Evolutionary conservation across 2,113 vertebrate genomes (phyloP).

Genomic region (Hemibagrus wyckioides): DNA sequence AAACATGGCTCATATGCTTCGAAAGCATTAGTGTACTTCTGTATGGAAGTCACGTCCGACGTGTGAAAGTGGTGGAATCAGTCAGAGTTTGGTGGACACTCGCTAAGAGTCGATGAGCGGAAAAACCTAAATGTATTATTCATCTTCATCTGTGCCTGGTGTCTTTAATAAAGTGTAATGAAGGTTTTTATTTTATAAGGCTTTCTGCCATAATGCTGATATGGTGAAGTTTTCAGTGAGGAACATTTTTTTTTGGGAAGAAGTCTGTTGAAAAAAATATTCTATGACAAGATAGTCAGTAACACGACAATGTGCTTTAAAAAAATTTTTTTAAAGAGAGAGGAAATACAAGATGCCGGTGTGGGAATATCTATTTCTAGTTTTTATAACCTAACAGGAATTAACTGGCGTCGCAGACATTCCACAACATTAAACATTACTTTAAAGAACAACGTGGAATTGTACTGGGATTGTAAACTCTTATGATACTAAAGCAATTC

Average conservation of each 20-base stretch:
- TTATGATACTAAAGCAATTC: neutral
- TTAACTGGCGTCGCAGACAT: neutral
- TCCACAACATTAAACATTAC: neutral
- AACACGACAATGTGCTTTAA: neutral
- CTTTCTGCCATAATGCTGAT: constrained; percentile 22
- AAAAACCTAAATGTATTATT: constrained; percentile 26
- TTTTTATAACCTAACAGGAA: neutral
- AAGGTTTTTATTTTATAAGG: constrained; percentile 28
- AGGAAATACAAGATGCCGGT: neutral
- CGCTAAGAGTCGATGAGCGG: neutral
- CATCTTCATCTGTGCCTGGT: constrained; percentile 1
- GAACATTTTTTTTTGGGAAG: neutral
- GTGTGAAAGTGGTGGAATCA: constrained; percentile 20
- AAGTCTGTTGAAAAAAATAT: too few relatives aligned
- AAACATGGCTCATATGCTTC: constrained; percentile 35
- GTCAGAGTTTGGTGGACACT: neutral
- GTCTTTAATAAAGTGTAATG: constrained; percentile 25
- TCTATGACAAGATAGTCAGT: too few relatives aligned
- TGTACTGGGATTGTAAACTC: neutral
- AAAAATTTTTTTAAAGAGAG: neutral
- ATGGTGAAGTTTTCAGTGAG: neutral
- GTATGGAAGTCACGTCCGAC: constrained; percentile 25
- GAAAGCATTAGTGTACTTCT: constrained; percentile 3
- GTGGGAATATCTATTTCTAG: neutral
- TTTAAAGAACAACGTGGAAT: neutral